phyloP scores from a whole-genome alignment of 2,888 invertebrate species.

The Rotaria socialis region DNA sequence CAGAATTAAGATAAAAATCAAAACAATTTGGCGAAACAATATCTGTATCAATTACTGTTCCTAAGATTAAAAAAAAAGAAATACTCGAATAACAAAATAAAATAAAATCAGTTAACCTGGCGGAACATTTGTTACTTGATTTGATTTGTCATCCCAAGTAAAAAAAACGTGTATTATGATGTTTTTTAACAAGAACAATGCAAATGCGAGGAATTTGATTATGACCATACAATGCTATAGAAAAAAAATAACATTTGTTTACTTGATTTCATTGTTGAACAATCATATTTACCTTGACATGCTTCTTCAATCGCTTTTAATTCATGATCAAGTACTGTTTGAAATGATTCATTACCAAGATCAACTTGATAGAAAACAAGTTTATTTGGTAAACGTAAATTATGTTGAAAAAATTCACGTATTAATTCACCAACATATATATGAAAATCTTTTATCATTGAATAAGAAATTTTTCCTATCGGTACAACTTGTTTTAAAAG shows the following conservation, averaged over 20 bases:
- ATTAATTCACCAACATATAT: too few relatives aligned
- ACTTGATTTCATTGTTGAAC: too few relatives aligned
- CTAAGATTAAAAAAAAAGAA: background rate
- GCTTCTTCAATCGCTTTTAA: background rate
- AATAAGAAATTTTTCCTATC: too few relatives aligned
- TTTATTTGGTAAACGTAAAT: background rate
- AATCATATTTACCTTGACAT: background rate
- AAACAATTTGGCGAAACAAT: background rate
- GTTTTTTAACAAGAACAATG: background rate
- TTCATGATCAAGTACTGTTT: background rate
- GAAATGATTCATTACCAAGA: background rate
- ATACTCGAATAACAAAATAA: too few relatives aligned
- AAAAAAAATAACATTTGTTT: too few relatives aligned
- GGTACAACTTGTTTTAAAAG: too few relatives aligned
- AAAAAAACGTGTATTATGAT: constrained; percentile 6
- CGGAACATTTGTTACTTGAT: background rate
- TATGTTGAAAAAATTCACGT: background rate
- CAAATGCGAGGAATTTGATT: background rate
- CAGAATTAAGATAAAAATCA: background rate
- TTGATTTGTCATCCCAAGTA: background rate
- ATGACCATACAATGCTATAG: background rate
- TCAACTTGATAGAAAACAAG: background rate
- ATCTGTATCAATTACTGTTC: background rate
- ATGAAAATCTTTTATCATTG: too few relatives aligned
- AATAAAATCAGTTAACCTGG: background rate